Percentiles rank a stretch among this genome's conserved stretches.
phyloP scores from a whole-genome alignment of 2,797 vertebrate species.

The Serranus cabrilla region DNA sequence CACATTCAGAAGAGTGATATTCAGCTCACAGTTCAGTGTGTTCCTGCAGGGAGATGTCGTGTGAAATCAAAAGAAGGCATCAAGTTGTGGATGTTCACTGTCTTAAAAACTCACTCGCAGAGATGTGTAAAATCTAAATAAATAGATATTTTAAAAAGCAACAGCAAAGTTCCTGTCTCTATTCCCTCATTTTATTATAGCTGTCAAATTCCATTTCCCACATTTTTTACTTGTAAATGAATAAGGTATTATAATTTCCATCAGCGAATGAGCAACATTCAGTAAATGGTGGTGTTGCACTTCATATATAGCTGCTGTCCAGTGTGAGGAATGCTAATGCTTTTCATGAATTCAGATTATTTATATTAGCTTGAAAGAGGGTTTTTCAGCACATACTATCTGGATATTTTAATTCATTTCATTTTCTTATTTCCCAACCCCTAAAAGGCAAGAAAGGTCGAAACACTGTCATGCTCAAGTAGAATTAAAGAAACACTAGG shows the following conservation, averaged over 20 bases:
- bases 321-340: too few relatives aligned
- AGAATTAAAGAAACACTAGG: too few relatives aligned
- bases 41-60: slow-evolving; percentile 5
- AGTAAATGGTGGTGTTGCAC: too few relatives aligned
- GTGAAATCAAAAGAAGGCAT: slow-evolving; percentile 8
- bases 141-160: too few relatives aligned
- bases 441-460: not conserved
- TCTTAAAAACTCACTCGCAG: slow-evolving; percentile 3
- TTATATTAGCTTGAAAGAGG: not conserved
- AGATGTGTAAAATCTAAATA: too few relatives aligned
- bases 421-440: not conserved
- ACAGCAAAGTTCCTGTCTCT: not conserved
- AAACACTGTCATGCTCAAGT: too few relatives aligned
- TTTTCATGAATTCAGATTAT: not conserved
- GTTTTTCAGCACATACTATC: not conserved
- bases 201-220: slow-evolving; percentile 18
- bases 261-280: too few relatives aligned
- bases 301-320: too few relatives aligned
- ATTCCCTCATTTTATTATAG: slow-evolving; percentile 2
- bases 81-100: not conserved
- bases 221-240: slow-evolving; percentile 1
- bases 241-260: not conserved
- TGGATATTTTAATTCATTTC: not conserved
- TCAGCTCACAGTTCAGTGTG: slow-evolving; percentile 10
- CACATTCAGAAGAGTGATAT: slow-evolving; percentile 8